A percentile compares a stretch with the other conserved stretches of the same genome.
Evolutionary conservation across 1,140 invertebrate genomes (phyloP).

Genomic region (Aphis gossypii): DNA sequence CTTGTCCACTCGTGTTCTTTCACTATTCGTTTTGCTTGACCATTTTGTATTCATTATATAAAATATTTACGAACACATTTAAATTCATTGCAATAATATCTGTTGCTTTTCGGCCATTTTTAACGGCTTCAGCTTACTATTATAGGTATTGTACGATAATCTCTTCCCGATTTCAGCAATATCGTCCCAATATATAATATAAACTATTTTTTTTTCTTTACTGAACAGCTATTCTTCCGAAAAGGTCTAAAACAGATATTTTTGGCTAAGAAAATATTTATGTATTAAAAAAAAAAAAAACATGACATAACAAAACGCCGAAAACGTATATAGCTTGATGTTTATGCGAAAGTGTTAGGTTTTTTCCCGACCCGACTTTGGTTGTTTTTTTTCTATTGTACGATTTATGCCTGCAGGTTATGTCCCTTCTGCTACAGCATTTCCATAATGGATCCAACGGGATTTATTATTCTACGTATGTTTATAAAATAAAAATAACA

Average conservation of each 20-base stretch:
- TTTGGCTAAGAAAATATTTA: slow-evolving; percentile 36
- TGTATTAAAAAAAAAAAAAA: slow-evolving; percentile 51
- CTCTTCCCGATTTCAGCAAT: not conserved
- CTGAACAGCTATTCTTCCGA: not conserved
- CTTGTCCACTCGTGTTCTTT: not conserved
- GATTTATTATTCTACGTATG: slow-evolving; percentile 49
- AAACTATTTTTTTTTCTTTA: not conserved
- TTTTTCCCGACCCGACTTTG: not conserved
- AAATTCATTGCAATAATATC: slow-evolving; percentile 18
- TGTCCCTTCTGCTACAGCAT: slow-evolving; percentile 49
- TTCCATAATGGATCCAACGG: slow-evolving; percentile 54
- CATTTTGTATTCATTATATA: not conserved
- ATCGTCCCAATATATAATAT: not conserved
- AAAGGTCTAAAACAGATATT: slow-evolving; percentile 21
- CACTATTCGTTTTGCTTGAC: not conserved
- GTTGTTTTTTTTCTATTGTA: slow-evolving; percentile 41
- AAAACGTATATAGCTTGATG: slow-evolving; percentile 31
- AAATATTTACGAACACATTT: slow-evolving; percentile 2
- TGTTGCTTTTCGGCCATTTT: slow-evolving; percentile 8
- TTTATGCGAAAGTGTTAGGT: slow-evolving; percentile 47
- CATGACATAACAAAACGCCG: slow-evolving; percentile 37
- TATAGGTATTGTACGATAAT: not conserved
- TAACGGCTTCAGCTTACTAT: not conserved
- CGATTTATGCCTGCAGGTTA: slow-evolving; percentile 50
- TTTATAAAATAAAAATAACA: slow-evolving; percentile 33